Base-by-base conservation (phyloP, 2,888 invertebrate species). In the Ditula angustiorana region DNA sequence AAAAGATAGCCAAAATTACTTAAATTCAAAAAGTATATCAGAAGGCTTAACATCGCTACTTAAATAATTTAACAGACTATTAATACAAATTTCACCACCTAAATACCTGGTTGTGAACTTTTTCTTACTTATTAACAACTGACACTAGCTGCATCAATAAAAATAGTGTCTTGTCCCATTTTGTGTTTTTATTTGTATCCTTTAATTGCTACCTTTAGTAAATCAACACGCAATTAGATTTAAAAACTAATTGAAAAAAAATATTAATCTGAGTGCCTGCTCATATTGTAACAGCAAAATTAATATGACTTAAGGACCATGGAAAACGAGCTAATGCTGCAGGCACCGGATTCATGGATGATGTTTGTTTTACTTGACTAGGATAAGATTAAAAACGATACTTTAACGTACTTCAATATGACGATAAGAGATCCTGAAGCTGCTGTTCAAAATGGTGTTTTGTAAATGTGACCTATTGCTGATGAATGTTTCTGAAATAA, bases 111-210 rank as follows among this genome's bases (percentile, higher is more conserved):
- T 91, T 91, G 91, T 91, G 89, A 91, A 79, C 77, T 24, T 35
- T 35, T 61, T 61, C 13, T 28, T 61, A 26, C 37, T 47, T 55
- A 26, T 55, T 16, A 16, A n/a, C 37, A 66, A 30, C 33, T 46
- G 55, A 68, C 26, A 56, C 46, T 63, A 13, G 26, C 16, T 41
- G 52, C 63, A 59, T 35, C 21, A 33, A 26, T 57, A 50, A 41
- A 86, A 88, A 88, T 80, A 81, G 91, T 91, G 90, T 90, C 90
- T 91, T 91, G 84, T 85, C 59, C 71, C 69, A 67, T 64, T 1
- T 52, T 69, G 69, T 73, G 72, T 77, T 61, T 78, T 80, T 74
- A 68, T 73, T 75, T 68, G 19, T 57, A 52, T 52, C 62, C 62
- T 59, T 63, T 71, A 69, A 53, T 66, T 59, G 8, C 5, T 11